Conservation (phyloP, 2,797 vertebrate genomes). For the Pteropus rufus region DNA sequence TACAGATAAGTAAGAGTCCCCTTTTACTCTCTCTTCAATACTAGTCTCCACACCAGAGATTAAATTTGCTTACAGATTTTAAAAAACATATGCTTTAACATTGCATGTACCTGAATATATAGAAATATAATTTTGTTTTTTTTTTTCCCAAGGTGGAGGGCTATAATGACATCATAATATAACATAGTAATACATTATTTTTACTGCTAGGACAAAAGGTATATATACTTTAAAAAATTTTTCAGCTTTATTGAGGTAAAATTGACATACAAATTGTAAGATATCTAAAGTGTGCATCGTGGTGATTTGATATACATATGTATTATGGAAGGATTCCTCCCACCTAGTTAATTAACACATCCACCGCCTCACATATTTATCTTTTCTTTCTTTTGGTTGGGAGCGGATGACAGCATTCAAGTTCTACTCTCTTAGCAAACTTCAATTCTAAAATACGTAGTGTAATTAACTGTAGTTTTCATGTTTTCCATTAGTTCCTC, state of each 20-base stretch:
- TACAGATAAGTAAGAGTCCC: background rate
- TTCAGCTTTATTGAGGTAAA: background rate
- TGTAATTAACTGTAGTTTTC: background rate
- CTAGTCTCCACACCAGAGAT: background rate
- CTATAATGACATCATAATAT: background rate
- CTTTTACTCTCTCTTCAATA: background rate
- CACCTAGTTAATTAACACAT: background rate
- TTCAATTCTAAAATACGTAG: background rate
- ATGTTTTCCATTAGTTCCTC: background rate
- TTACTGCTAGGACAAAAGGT: background rate
- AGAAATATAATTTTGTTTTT: conserved; percentile 12
- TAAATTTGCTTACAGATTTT: background rate
- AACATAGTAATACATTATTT: background rate
- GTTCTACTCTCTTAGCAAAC: background rate
- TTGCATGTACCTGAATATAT: background rate
- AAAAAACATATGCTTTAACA: background rate
- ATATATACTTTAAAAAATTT: background rate
- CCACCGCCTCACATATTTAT: background rate
- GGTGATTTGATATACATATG: background rate
- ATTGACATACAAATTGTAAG: background rate
- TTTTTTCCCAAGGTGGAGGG: background rate
- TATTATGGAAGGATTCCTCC: background rate
- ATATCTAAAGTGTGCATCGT: background rate
- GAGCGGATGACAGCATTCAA: background rate
- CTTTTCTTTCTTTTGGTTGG: background rate